A percentile compares a stretch with the other conserved stretches of the same genome.
Evolutionary conservation across 2,888 invertebrate genomes (phyloP).

Genomic region (Aricia artaxerxes): DNA sequence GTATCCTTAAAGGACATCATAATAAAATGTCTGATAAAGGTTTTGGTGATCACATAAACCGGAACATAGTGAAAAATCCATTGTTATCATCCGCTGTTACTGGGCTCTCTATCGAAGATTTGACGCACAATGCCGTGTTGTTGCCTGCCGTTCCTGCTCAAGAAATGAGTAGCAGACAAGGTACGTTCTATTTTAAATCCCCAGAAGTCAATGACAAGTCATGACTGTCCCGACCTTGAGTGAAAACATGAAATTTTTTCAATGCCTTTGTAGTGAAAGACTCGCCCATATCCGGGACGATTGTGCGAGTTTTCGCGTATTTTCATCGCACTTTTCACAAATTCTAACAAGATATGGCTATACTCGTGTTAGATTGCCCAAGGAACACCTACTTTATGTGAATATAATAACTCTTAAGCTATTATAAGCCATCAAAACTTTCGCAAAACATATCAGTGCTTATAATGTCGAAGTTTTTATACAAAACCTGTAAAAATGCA

Average conservation of each 20-base stretch:
- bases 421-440: background rate
- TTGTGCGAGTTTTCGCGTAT: conserved; percentile 29
- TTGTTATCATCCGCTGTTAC: conserved; percentile 87
- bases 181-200: conserved; percentile 66
- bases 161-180: conserved; percentile 64
- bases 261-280: conserved; percentile 43
- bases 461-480: conserved; percentile 63
- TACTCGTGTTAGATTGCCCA: background rate
- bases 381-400: background rate
- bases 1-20: conserved; percentile 53
- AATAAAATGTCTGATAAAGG: conserved; percentile 72
- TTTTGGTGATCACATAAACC: conserved; percentile 69
- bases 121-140: conserved; percentile 85
- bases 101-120: conserved; percentile 86
- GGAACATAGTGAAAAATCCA: conserved; percentile 82
- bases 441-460: conserved; percentile 1
- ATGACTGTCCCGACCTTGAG: conserved; percentile 54
- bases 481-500: conserved; percentile 65
- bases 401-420: background rate
- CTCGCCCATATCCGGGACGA: conserved; percentile 50
- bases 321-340: conserved; percentile 10
- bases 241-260: conserved; percentile 43
- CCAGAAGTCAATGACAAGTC: conserved; percentile 46
- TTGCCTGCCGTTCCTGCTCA: conserved; percentile 81
- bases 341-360: background rate